Percentiles rank a stretch among this genome's conserved stretches.
Conservation (phyloP, 2,113 vertebrate species). For the Eulemur macaco region DNA sequence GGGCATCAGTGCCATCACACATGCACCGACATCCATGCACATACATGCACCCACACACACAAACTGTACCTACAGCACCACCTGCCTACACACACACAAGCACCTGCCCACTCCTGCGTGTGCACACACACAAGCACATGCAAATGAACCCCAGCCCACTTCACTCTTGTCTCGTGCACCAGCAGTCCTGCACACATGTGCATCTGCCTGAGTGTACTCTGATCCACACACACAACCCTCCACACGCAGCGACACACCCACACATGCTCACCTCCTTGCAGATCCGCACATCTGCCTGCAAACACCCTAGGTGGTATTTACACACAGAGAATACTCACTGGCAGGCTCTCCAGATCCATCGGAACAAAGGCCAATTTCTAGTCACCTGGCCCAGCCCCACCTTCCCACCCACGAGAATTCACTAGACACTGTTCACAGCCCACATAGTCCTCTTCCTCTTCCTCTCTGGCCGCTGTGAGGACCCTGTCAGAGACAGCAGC, state of each 20-base stretch:
- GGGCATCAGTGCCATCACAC: not conserved
- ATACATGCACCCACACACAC: not conserved
- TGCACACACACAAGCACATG: not conserved
- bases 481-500: not conserved
- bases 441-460: constrained; percentile 55
- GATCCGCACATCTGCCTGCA: not conserved
- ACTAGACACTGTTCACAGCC: not conserved
- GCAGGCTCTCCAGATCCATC: constrained; percentile 85
- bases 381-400: not conserved
- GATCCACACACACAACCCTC: not conserved
- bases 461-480: not conserved
- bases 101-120: rapidly evolving
- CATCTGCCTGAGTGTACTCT: not conserved
- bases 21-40: not conserved
- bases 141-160: not conserved
- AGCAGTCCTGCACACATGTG: not conserved
- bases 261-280: not conserved
- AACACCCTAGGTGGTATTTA: not conserved
- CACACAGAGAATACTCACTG: constrained; percentile 58
- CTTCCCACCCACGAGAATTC: constrained; percentile 44
- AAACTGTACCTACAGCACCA: rapidly evolving
- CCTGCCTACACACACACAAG: not conserved
- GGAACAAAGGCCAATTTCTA: constrained; percentile 15
- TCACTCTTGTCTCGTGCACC: not conserved
- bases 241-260: not conserved